Evolutionary conservation across 2,888 invertebrate species (phyloP), one percentile per base, ranked within the genome.

Genomic region (Pelosia muscerda): DNA sequence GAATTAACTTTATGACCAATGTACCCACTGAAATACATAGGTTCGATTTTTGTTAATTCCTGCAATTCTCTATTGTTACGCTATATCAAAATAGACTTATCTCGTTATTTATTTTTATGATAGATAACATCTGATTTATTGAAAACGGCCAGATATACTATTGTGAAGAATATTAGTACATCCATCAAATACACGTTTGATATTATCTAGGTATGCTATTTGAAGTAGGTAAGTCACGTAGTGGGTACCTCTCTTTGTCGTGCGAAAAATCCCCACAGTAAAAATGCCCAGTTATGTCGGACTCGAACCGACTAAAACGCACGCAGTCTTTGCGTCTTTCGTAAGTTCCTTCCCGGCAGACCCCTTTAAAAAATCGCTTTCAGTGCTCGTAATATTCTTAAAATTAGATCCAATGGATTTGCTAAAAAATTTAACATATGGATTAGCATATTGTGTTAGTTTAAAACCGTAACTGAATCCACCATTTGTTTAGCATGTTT

Each of bases 41-140:
- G n/a, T n/a, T n/a, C n/a, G n/a, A n/a, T 49, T n/a, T 49, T 49
- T n/a, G 19, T 19, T 6, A 19, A 42, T 4, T 19, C 1, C 19
- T 19, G 11, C 13, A 34, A 34, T 3, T 11, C 34, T 34, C 19
- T 19, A 42, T 42, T 19, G 19, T 60, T 26, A 49, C 26, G 26
- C 1, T 11, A 28, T n/a, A 62, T 13, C 25, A 19, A 53, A 26
- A 61, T 26, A 26, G 38, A 49, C n/a, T 19, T 28, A 62, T 54
- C 62, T 62, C 53, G 23, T 49, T 49, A n/a, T 60, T 66, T 63
- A 66, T 66, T 65, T 13, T 26, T 59, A 75, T 38, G 64, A 67
- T 59, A 67, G 73, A 75, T 70, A 77, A 57, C 31, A 62, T 34
- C 68, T 65, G 65, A 73, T 76, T 73, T 68, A 68, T 74, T 57